phyloP scores from a whole-genome alignment of 2,888 invertebrate genomes.

The Archips crataeganus region DNA sequence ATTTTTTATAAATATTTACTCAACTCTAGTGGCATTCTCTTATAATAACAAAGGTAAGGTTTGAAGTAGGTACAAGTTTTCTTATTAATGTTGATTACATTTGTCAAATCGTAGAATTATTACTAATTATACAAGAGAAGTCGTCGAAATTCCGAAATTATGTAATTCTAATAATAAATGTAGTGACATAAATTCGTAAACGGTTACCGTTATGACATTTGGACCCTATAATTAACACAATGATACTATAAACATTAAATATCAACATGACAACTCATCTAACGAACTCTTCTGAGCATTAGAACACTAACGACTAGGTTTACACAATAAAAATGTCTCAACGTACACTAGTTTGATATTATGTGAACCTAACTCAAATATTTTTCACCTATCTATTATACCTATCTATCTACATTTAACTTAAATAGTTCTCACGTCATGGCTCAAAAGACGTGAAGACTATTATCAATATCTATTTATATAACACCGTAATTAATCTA shows the following conservation, averaged over 20 bases:
- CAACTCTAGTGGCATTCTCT: neutral
- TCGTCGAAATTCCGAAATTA: neutral
- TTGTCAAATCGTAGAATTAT: neutral
- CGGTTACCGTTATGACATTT: conserved; percentile 45
- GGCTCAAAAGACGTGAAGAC: conserved; percentile 79
- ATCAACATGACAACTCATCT: conserved; percentile 9
- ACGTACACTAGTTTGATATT: conserved; percentile 17
- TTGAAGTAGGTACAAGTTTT: neutral
- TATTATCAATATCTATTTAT: conserved; percentile 47
- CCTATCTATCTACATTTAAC: conserved; percentile 31
- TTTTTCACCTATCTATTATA: conserved; percentile 10
- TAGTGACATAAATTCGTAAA: conserved; percentile 24
- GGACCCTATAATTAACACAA: conserved; percentile 53
- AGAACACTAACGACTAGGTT: conserved; percentile 18
- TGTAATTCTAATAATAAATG: conserved; percentile 7
- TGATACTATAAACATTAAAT: conserved; percentile 15
- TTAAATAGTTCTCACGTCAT: conserved; percentile 69
- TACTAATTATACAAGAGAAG: conserved; percentile 5
- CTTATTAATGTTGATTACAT: neutral
- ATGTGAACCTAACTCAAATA: neutral
- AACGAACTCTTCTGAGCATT: conserved; percentile 8
- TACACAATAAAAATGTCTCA: conserved; percentile 7
- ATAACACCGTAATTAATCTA: neutral
- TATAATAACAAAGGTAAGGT: neutral
- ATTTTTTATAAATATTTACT: neutral